Percentiles rank a stretch among this genome's conserved stretches.
Conservation (phyloP, 2,113 vertebrate species). For the Rhineura floridana region DNA sequence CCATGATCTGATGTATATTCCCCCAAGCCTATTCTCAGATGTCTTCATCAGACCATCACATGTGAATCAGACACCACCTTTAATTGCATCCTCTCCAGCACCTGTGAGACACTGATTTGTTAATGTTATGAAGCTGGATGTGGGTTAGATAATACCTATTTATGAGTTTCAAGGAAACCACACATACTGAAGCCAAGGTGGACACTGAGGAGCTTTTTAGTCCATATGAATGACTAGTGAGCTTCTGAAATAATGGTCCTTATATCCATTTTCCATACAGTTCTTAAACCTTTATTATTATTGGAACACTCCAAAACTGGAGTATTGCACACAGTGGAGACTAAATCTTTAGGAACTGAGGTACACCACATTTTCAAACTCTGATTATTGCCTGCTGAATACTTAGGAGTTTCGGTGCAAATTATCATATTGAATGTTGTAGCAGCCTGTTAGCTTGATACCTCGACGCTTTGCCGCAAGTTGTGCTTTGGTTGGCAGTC, state of each 20-base stretch:
- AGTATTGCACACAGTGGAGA: neutral
- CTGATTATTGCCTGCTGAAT: neutral
- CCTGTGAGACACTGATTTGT: neutral
- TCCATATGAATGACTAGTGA: neutral
- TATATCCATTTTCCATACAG: neutral
- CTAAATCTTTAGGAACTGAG: neutral
- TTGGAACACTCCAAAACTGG: neutral
- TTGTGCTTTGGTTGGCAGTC: neutral
- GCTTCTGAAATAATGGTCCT: neutral
- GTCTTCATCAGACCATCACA: neutral
- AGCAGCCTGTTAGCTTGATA: neutral
- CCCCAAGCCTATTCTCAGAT: neutral
- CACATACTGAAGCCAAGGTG: neutral
- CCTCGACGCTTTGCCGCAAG: neutral
- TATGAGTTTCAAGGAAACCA: neutral
- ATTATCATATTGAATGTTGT: neutral
- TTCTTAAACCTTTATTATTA: neutral
- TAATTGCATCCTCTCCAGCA: neutral
- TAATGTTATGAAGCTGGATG: neutral
- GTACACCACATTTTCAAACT: neutral
- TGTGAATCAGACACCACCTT: neutral
- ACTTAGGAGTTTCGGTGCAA: neutral
- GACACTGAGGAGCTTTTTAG: neutral
- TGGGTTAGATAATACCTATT: neutral
- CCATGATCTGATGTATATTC: neutral